Conservation (phyloP, 2,888 invertebrate species). For the Zeuzera pyrina region DNA sequence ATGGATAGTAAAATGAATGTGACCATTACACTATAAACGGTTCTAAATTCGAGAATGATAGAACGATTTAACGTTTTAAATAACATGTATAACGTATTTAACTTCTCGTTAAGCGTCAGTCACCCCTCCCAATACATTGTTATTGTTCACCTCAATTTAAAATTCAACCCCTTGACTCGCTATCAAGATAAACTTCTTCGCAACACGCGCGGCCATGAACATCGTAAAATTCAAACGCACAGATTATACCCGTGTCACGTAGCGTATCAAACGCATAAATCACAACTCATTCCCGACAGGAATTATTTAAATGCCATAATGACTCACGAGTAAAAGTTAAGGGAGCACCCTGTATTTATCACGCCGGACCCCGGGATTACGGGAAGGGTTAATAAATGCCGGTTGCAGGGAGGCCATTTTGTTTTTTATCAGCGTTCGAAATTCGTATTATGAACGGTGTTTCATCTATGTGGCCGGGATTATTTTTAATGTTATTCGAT, state of each 20-base stretch:
- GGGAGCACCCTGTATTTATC: slow-evolving; percentile 57
- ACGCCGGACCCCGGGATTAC: slow-evolving; percentile 51
- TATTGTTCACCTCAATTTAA: slow-evolving; percentile 15
- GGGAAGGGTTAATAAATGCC: slow-evolving; percentile 62
- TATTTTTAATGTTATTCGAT: slow-evolving; percentile 25
- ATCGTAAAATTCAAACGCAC: slow-evolving; percentile 27
- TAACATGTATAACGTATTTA: no score
- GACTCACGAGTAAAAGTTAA: slow-evolving; percentile 60
- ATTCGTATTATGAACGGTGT: slow-evolving; percentile 55
- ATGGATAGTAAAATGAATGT: no score
- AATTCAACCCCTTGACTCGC: slow-evolving; percentile 23
- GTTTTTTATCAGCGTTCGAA: slow-evolving; percentile 54
- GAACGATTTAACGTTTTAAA: no score
- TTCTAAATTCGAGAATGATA: no score
- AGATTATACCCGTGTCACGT: slow-evolving; percentile 49
- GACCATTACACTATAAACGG: no score
- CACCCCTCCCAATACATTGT: background rate
- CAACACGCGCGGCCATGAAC: slow-evolving; percentile 21
- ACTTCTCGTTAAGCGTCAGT: background rate
- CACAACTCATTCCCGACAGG: slow-evolving; percentile 44
- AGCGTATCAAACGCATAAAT: slow-evolving; percentile 50
- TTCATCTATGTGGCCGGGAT: slow-evolving; percentile 34
- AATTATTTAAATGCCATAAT: slow-evolving; percentile 74
- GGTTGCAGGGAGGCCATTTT: slow-evolving; percentile 45
- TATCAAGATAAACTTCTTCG: slow-evolving; percentile 24